Conservation (phyloP, 2,888 invertebrate genomes). For the Cacoxenus indagator region DNA sequence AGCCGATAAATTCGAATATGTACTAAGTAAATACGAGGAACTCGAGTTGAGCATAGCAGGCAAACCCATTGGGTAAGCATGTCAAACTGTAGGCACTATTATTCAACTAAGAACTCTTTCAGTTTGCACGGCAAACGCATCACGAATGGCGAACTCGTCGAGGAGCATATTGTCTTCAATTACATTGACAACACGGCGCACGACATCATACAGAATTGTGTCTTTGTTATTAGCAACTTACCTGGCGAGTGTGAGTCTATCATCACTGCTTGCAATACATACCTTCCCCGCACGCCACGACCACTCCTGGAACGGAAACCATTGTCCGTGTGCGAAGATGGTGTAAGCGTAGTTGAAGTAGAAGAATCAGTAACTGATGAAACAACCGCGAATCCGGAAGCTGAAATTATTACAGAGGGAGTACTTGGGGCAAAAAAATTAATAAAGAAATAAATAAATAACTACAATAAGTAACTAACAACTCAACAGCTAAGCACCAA, state of each 20-base stretch:
- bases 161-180: conserved; percentile 60
- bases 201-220: conserved; percentile 64
- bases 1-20: conserved; percentile 52
- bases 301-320: conserved; percentile 56
- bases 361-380: conserved; percentile 26
- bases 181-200: conserved; percentile 61
- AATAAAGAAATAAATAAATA: not conserved
- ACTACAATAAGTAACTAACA: not conserved
- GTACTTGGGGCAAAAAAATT: conserved; percentile 34
- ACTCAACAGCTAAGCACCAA: not conserved
- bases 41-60: conserved; percentile 58
- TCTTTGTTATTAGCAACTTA: conserved; percentile 51
- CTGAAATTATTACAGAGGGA: conserved; percentile 34
- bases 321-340: conserved; percentile 54
- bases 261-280: conserved; percentile 58
- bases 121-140: conserved; percentile 60
- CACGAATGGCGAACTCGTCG: conserved; percentile 50
- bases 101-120: conserved; percentile 10
- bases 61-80: conserved; percentile 57
- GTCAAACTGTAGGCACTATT: not conserved
- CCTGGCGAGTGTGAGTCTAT: conserved; percentile 60
- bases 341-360: conserved; percentile 41
- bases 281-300: conserved; percentile 57
- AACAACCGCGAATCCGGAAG: conserved; percentile 34
- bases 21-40: conserved; percentile 57